These are phyloP conservation scores for Oryzias sinensis DNA, from an alignment of 2,797 vertebrate genomes.

Conservation along the genomic window DNA sequence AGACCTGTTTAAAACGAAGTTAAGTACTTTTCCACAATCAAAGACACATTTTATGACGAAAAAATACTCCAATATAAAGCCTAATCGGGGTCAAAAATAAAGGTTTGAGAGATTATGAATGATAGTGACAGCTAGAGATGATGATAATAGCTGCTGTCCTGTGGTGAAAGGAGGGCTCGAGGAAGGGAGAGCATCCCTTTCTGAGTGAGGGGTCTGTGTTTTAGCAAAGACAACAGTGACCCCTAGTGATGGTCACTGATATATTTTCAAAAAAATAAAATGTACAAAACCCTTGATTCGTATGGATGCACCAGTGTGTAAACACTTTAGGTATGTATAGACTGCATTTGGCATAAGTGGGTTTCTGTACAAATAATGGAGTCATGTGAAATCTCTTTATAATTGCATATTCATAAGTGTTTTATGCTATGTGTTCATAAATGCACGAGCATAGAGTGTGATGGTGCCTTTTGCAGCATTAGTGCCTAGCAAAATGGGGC, in stretches of 20 bases:
- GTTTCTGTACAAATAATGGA: neutral
- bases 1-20: constrained; percentile 1
- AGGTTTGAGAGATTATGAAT: constrained; percentile 24
- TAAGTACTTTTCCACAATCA: constrained; percentile 5
- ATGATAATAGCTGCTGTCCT: constrained; percentile 15
- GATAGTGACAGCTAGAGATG: constrained; percentile 18
- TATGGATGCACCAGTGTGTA: neutral
- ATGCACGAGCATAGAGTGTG: constrained; percentile 22
- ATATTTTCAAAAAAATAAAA: constrained; percentile 1
- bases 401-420: constrained; percentile 6
- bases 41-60: neutral
- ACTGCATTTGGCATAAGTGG: neutral
- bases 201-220: constrained; percentile 4
- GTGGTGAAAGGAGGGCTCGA: constrained; percentile 34
- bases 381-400: constrained; percentile 1
- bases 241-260: constrained; percentile 59
- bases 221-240: constrained; percentile 74
- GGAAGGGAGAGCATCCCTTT: neutral
- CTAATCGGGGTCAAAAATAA: constrained; percentile 8
- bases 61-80: constrained; percentile 6
- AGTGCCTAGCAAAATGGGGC: constrained; percentile 64
- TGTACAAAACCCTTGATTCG: constrained; percentile 24
- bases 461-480: constrained; percentile 59
- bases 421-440: constrained; percentile 21
- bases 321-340: too few relatives aligned